phyloP scores from a whole-genome alignment of 1,140 invertebrate genomes.

The Streblospio benedicti region DNA sequence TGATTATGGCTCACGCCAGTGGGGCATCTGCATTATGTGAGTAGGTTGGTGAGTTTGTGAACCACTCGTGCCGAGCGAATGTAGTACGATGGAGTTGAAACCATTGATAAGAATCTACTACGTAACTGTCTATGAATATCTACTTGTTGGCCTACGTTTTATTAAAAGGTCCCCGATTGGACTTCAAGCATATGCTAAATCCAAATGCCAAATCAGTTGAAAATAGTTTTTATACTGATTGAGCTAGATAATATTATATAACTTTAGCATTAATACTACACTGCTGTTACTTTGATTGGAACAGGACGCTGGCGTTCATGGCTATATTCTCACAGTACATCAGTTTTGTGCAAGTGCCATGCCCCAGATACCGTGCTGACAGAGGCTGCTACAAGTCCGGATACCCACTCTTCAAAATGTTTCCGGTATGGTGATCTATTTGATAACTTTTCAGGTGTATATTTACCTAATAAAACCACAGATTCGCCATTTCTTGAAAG shows the following conservation, averaged over 20 bases:
- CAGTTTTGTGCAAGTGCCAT: conserved; percentile 55
- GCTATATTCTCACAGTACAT: conserved; percentile 72
- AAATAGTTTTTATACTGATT: too few relatives aligned
- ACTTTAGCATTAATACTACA: too few relatives aligned
- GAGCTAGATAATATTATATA: too few relatives aligned
- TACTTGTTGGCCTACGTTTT: too few relatives aligned
- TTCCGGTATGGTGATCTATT: conserved; percentile 57
- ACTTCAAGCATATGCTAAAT: too few relatives aligned
- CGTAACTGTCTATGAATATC: too few relatives aligned
- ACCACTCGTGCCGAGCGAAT: too few relatives aligned
- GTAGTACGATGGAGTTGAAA: too few relatives aligned
- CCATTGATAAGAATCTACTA: too few relatives aligned
- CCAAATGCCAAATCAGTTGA: too few relatives aligned
- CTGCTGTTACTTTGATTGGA: not conserved
- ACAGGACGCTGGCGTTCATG: conserved; percentile 66
- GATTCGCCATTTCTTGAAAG: not conserved
- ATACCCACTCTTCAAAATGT: conserved; percentile 68
- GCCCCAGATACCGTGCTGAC: conserved; percentile 53
- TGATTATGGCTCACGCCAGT: conserved; percentile 63
- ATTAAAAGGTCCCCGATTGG: too few relatives aligned
- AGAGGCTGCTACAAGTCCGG: conserved; percentile 39
- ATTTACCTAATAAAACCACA: not conserved
- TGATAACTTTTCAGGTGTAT: not conserved
- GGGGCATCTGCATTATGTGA: conserved; percentile 67
- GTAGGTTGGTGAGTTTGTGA: too few relatives aligned